phyloP scores from a whole-genome alignment of 1,140 invertebrate genomes.

The Octopus sinensis region DNA sequence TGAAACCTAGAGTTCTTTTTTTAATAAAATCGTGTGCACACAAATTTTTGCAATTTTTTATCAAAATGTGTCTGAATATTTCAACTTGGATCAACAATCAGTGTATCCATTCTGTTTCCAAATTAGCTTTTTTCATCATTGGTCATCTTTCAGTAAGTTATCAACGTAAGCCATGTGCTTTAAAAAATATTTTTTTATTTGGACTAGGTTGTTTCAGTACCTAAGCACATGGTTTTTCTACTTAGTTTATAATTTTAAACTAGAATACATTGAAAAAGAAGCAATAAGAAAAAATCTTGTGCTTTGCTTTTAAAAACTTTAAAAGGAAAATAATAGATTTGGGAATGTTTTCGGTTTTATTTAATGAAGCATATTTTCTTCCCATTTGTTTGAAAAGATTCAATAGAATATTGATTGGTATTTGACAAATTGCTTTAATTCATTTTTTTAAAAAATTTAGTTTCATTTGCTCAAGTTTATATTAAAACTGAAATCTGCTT shows the following conservation, averaged over 20 bases:
- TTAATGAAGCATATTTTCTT: no score
- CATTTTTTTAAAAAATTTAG: no score
- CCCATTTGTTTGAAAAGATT: no score
- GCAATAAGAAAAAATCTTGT: no score
- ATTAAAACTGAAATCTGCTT: not conserved
- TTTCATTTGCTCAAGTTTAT: not conserved
- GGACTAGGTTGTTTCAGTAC: no score
- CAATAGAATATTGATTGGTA: not conserved
- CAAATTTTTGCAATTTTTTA: not conserved
- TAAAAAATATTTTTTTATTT: not conserved
- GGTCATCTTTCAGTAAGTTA: not conserved
- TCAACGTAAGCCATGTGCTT: conserved; percentile 2
- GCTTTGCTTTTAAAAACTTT: no score
- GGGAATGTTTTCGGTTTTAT: no score
- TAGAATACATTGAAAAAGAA: no score
- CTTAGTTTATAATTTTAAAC: no score
- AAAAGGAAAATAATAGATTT: no score
- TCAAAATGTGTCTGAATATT: conserved; percentile 11
- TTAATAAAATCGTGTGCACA: conserved; percentile 8
- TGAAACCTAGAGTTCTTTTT: not conserved
- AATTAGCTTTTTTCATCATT: conserved; percentile 2
- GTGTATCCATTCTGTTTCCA: not conserved
- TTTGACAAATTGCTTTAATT: not conserved
- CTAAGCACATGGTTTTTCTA: no score
- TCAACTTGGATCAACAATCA: conserved; percentile 10